Evolutionary conservation across 2,797 vertebrate genomes (phyloP).

Genomic region (Alfaro cultratus): DNA sequence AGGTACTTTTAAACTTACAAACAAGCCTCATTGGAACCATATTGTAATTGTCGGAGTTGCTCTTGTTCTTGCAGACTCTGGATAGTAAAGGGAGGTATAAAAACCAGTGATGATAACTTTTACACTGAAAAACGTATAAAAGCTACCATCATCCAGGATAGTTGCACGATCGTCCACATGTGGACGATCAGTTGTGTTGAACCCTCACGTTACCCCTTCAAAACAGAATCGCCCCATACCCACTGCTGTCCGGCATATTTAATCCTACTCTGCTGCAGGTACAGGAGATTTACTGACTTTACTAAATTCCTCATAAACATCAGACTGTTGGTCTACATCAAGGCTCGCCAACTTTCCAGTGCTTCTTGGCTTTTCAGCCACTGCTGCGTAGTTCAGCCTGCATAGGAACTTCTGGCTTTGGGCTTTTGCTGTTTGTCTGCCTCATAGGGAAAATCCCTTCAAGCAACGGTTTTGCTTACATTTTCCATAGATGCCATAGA

Average conservation of each 20-base stretch:
- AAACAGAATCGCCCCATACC: too few relatives aligned
- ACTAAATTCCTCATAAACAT: neutral
- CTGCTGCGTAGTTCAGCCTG: neutral
- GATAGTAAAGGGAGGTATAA: neutral
- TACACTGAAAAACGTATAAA: too few relatives aligned
- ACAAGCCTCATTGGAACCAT: neutral
- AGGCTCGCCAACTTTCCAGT: neutral
- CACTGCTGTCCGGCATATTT: neutral
- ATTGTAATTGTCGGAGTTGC: neutral
- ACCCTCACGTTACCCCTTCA: too few relatives aligned
- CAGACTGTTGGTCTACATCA: neutral
- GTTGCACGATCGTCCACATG: too few relatives aligned
- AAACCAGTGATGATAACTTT: too few relatives aligned
- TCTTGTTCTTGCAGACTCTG: neutral
- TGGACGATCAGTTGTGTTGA: too few relatives aligned
- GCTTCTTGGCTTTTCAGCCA: neutral
- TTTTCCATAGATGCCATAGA: neutral
- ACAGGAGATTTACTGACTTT: neutral
- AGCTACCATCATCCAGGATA: too few relatives aligned
- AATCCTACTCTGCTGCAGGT: neutral
- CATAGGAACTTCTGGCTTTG: neutral
- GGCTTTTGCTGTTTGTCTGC: neutral
- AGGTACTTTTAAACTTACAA: too few relatives aligned
- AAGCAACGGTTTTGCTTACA: neutral
- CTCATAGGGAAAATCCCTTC: neutral